Base-by-base conservation (phyloP, 2,797 vertebrate genomes). In the Protosalanx chinensis region DNA sequence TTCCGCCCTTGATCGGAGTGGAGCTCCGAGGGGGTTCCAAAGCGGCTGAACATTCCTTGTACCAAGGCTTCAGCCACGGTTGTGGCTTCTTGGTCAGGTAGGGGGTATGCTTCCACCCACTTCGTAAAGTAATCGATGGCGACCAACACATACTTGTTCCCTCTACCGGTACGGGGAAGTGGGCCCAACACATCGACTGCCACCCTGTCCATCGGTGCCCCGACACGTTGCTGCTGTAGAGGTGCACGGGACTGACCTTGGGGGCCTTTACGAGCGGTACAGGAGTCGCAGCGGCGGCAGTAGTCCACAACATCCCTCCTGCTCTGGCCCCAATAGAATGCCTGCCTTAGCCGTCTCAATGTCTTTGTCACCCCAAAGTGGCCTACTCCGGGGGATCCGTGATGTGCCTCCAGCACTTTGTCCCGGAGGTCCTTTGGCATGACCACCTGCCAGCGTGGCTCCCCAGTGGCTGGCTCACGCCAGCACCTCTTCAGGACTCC, bases 301-400 rank as follows among this genome's bases (percentile, higher is more conserved):
- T 63, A 8, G 16, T 27, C 60, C 16, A 32, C 20, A 10, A 62
- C 29, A 12, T 62, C 29, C 6, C 16, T 13, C 30, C 29, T 5
- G 7, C 60, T 18, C 16, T 27, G 20, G 27, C 20, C 60, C 15
- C 60, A 62, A 29, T 62, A 62, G 53, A 74, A 69, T 2, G 64
- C 4, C 12, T 70, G 69, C 15, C 41, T 20, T 10, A 59, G 12
- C 15, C n/a, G n/a, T 0, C n/a, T 32, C n/a, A 76, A 59, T 3
- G 76, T 81, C 35, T 79, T 82, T 2, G 35, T 59, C 15, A 80
- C 67, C 2, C 72, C 60, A 62, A 79, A 67, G 46, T 76, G 66
- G 8, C 64, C 67, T 8, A 49, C 37, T 0, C 62, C 70, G 0
- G 18, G 16, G 0, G 29, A 3, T 2, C 69, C 56, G 18, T 13